These are phyloP conservation scores for Drosophila antonietae DNA, from an alignment of 2,888 invertebrate species.

Conservation along the genomic window DNA sequence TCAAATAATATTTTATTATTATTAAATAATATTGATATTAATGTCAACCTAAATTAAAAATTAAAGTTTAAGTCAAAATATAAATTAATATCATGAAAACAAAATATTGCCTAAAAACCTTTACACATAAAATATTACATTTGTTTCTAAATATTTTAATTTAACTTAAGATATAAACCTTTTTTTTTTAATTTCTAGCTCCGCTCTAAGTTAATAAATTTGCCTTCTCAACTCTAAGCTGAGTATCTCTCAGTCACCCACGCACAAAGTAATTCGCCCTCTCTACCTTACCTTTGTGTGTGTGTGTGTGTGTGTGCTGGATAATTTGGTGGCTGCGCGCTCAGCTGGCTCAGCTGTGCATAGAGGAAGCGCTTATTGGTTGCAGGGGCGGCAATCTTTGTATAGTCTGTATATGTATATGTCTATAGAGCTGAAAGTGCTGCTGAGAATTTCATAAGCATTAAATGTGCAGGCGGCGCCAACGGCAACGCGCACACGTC, in stretches of 20 bases:
- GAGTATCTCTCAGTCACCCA: background rate
- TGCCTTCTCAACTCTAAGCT: background rate
- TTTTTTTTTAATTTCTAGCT: too few species aligned
- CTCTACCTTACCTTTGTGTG: background rate
- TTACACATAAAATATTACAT: too few species aligned
- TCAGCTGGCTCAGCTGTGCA: conserved; percentile 31
- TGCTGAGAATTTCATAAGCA: conserved; percentile 68
- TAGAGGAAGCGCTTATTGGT: conserved; percentile 31
- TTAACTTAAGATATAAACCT: too few species aligned
- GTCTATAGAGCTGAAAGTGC: conserved; percentile 28
- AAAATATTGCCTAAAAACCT: too few species aligned
- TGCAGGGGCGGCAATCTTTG: conserved; percentile 15
- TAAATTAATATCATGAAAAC: too few species aligned
- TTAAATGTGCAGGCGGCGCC: conserved; percentile 71
- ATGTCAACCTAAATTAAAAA: too few species aligned
- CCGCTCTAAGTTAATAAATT: background rate
- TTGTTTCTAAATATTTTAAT: too few species aligned
- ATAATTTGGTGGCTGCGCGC: conserved; percentile 19
- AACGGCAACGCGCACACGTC: conserved; percentile 68
- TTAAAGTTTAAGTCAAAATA: too few species aligned
- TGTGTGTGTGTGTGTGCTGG: background rate
- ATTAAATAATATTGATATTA: too few species aligned
- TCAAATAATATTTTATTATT: too few species aligned
- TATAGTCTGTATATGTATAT: background rate
- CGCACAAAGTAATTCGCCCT: too few species aligned